These are phyloP conservation scores for Diadegma fenestrale DNA, from an alignment of 2,888 invertebrate genomes.

Conservation along the genomic window DNA sequence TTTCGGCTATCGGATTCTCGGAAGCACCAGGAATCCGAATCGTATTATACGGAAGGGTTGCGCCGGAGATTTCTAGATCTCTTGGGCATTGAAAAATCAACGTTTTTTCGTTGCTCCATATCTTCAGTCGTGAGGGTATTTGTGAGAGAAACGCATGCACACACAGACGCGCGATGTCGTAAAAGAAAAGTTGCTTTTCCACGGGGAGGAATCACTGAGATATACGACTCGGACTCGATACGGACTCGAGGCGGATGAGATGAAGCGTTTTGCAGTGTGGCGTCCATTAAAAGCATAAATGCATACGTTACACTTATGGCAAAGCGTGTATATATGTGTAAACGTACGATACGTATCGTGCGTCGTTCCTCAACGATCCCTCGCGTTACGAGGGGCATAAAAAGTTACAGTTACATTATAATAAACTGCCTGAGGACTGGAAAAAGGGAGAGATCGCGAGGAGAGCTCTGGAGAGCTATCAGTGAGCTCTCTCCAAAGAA, in stretches of 20 bases:
- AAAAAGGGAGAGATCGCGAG: constrained; percentile 58
- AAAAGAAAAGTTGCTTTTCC: constrained; percentile 64
- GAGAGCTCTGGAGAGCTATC: constrained; percentile 32
- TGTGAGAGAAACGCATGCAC: neutral
- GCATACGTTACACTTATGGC: neutral
- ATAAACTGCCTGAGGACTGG: constrained; percentile 75
- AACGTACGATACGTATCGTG: constrained; percentile 30
- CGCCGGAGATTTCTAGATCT: neutral
- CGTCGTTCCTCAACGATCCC: constrained; percentile 67
- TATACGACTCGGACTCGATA: constrained; percentile 71
- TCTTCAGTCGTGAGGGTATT: no score
- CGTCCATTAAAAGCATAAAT: constrained; percentile 32
- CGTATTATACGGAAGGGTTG: neutral
- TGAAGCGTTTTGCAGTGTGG: constrained; percentile 48
- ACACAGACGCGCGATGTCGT: constrained; percentile 43
- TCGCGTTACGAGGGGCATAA: constrained; percentile 79
- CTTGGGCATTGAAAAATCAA: neutral
- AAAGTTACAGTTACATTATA: constrained; percentile 83
- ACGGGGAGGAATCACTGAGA: constrained; percentile 57
- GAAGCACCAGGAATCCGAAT: neutral
- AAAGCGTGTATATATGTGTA: neutral
- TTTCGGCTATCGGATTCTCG: neutral
- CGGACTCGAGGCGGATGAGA: constrained; percentile 49
- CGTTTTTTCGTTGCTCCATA: neutral
- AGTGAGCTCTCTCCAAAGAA: constrained; percentile 8